phyloP scores from a whole-genome alignment of 2,888 invertebrate genomes.

The Willowsia nigromaculata region DNA sequence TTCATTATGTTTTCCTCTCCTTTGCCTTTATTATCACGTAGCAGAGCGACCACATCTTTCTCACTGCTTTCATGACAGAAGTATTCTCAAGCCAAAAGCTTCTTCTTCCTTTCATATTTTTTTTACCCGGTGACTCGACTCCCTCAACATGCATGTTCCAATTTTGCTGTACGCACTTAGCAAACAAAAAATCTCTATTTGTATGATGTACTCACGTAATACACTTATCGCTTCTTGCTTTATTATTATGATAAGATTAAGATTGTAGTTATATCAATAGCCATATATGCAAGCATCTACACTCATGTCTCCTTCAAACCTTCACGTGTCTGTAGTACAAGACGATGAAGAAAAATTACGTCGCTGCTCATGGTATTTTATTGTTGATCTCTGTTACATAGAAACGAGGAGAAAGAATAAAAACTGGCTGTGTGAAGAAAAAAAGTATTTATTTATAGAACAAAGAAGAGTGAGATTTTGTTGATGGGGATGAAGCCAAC shows the following conservation, averaged over 20 bases:
- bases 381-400: conserved; percentile 45
- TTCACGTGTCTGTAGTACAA: background rate
- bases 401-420: background rate
- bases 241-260: conserved; percentile 1
- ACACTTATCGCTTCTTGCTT: background rate
- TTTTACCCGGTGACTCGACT: background rate
- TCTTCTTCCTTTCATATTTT: background rate
- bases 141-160: background rate
- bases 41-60: background rate
- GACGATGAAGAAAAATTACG: background rate
- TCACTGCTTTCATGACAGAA: background rate
- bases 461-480: background rate
- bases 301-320: background rate
- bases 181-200: background rate
- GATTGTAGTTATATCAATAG: background rate
- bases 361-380: conserved; percentile 6
- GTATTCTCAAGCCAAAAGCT: background rate
- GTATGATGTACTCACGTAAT: conserved; percentile 5
- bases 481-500: background rate
- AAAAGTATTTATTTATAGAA: conserved; percentile 30
- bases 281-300: background rate
- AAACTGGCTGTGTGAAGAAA: background rate
- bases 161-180: conserved; percentile 12
- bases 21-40: background rate
- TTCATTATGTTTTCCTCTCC: background rate